Conservation (phyloP, 2,113 vertebrate genomes). For the Semicossyphus pulcher region DNA sequence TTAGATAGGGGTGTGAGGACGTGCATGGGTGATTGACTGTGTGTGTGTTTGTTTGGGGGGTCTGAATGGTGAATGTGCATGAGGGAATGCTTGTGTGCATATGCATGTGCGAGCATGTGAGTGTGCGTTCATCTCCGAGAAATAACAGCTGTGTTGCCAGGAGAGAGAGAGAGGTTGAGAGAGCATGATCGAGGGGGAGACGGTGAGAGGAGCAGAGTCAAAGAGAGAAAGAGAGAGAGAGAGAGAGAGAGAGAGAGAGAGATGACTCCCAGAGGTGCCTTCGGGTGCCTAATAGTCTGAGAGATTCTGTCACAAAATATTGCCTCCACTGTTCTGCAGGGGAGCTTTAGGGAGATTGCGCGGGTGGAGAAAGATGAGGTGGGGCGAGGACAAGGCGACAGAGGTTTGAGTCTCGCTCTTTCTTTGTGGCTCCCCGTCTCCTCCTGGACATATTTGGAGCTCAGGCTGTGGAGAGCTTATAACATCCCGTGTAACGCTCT, state of each 20-base stretch:
- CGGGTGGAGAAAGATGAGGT: slow-evolving; percentile 46
- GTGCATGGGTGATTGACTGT: not conserved
- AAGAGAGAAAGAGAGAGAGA: no score
- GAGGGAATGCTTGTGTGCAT: slow-evolving; percentile 15
- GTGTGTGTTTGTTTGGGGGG: not conserved
- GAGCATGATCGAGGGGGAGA: slow-evolving; percentile 14
- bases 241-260: slow-evolving; percentile 15
- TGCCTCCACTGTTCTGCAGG: slow-evolving; percentile 62
- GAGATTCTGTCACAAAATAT: slow-evolving; percentile 77
- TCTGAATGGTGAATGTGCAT: not conserved
- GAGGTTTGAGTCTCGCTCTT: slow-evolving; percentile 36
- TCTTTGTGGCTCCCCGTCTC: slow-evolving; percentile 37
- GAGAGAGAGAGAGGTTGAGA: slow-evolving; percentile 20
- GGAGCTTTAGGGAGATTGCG: slow-evolving; percentile 66
- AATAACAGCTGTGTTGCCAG: slow-evolving; percentile 42
- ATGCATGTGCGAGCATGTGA: slow-evolving; percentile 4
- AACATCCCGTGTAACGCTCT: slow-evolving; percentile 28
- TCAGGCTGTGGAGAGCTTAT: slow-evolving; percentile 30
- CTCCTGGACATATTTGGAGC: slow-evolving; percentile 35
- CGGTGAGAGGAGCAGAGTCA: not conserved
- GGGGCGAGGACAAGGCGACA: slow-evolving; percentile 21
- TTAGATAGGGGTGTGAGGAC: not conserved
- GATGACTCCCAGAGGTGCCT: slow-evolving; percentile 59
- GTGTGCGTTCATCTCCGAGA: slow-evolving; percentile 26
- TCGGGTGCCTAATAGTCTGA: slow-evolving; percentile 78